Conservation (phyloP, 2,888 invertebrate species). For the Drosophila borealis region DNA sequence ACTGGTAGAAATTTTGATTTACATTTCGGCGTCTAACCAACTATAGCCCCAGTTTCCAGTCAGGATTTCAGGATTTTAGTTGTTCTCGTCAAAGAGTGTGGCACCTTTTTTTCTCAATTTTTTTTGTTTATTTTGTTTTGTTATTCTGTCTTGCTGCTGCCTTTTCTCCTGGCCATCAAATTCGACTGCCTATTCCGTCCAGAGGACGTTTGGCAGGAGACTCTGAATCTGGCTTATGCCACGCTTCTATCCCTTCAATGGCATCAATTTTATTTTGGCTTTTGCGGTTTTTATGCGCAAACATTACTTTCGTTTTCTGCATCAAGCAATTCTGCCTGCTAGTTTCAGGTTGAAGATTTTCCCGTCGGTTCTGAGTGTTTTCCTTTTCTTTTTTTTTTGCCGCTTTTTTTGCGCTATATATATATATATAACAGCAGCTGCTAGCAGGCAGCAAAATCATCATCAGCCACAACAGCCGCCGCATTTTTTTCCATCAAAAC, state of each 20-base stretch:
- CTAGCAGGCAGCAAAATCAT: slow-evolving; percentile 37
- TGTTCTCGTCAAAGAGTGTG: slow-evolving; percentile 35
- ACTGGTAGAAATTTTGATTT: slow-evolving; percentile 73
- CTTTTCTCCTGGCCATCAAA: slow-evolving; percentile 46
- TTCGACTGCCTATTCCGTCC: slow-evolving; percentile 58
- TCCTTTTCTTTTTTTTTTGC: slow-evolving; percentile 20
- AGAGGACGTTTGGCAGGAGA: slow-evolving; percentile 20
- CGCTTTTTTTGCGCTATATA: neutral
- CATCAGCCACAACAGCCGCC: slow-evolving; percentile 35
- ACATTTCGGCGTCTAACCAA: slow-evolving; percentile 72
- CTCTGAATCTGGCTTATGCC: slow-evolving; percentile 43
- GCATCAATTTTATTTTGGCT: slow-evolving; percentile 70
- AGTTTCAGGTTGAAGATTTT: slow-evolving; percentile 59
- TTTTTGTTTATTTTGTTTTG: slow-evolving; percentile 1
- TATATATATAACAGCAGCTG: slow-evolving; percentile 13
- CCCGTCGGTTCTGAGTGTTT: slow-evolving; percentile 19
- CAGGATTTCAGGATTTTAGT: slow-evolving; percentile 51
- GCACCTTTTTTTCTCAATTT: slow-evolving; percentile 7
- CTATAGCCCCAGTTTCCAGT: slow-evolving; percentile 35
- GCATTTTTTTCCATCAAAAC: slow-evolving; percentile 56
- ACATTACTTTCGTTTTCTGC: slow-evolving; percentile 45
- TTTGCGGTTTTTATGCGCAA: slow-evolving; percentile 68
- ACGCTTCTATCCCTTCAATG: slow-evolving; percentile 52
- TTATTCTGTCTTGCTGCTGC: neutral
- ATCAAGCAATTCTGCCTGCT: slow-evolving; percentile 65